Percentiles rank a stretch among this genome's conserved stretches.
phyloP scores from a whole-genome alignment of 1,140 invertebrate genomes.

The Zelostemma sp. region DNA sequence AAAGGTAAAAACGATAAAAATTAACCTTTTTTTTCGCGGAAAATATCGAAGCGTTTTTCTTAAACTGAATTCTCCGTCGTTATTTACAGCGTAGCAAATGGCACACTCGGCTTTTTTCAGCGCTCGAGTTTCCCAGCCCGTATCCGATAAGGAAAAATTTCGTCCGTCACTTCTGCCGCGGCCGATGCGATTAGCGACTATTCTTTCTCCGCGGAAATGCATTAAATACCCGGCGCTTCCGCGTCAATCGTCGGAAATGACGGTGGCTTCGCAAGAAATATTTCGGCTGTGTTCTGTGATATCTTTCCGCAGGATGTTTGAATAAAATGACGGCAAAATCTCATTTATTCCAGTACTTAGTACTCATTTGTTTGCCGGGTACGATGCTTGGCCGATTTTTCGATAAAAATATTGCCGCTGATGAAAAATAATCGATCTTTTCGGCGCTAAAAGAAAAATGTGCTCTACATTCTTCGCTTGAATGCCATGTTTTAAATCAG shows the following conservation, averaged over 20 bases:
- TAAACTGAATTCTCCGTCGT: constrained; percentile 44
- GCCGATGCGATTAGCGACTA: constrained; percentile 27
- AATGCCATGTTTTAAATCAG: background rate
- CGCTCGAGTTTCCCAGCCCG: constrained; percentile 22
- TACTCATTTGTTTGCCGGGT: too few relatives aligned
- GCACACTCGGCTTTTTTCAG: constrained; percentile 30
- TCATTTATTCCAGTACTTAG: too few relatives aligned
- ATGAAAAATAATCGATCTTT: too few relatives aligned
- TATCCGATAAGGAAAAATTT: constrained; percentile 28
- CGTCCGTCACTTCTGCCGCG: constrained; percentile 14
- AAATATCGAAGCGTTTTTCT: constrained; percentile 43
- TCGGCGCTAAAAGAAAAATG: too few relatives aligned
- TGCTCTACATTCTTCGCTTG: too few relatives aligned
- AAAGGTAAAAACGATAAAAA: too few relatives aligned
- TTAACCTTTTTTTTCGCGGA: constrained; percentile 33
- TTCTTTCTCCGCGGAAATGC: constrained; percentile 21
- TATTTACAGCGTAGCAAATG: constrained; percentile 32
- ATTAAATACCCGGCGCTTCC: constrained; percentile 42
- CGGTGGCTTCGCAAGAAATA: constrained; percentile 33
- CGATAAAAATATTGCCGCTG: too few relatives aligned
- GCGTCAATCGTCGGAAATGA: constrained; percentile 39
- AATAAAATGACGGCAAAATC: constrained; percentile 24
- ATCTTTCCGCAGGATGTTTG: too few relatives aligned
- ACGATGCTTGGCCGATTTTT: too few relatives aligned
- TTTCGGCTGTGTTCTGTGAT: too few relatives aligned